These are phyloP conservation scores for Deladenus siricidicola DNA, from an alignment of 2,888 invertebrate genomes.

Conservation along the genomic window DNA sequence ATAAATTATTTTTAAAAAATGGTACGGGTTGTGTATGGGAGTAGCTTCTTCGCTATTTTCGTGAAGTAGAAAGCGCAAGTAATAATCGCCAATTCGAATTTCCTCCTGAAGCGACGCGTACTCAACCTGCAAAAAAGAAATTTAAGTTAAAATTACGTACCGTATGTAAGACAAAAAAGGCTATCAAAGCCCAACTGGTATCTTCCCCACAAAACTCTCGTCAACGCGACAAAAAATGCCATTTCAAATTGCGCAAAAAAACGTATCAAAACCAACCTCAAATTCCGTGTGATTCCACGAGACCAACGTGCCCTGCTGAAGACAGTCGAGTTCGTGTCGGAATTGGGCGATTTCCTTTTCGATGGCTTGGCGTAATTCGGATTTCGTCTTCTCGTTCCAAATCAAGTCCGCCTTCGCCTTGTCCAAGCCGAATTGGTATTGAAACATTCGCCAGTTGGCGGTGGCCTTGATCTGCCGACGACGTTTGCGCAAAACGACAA, in stretches of 20 bases:
- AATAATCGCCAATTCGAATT: constrained; percentile 96
- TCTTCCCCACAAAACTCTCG: too few species aligned
- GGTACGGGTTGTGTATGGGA: constrained; percentile 57
- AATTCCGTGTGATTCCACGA: constrained; percentile 99
- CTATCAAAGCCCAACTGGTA: too few species aligned
- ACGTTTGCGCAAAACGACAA: constrained; percentile 78
- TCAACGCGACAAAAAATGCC: too few species aligned
- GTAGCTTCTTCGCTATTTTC: constrained; percentile 63
- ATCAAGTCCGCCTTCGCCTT: constrained; percentile 91
- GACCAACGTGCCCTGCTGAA: constrained; percentile 58
- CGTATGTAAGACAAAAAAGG: too few species aligned
- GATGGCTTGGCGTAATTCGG: constrained; percentile 81
- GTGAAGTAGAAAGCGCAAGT: constrained; percentile 82
- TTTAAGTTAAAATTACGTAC: too few species aligned
- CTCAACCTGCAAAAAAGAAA: constrained; percentile 61
- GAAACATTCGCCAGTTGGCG: constrained; percentile 35
- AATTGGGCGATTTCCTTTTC: constrained; percentile 70
- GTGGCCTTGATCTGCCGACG: constrained; percentile 75
- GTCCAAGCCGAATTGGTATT: constrained; percentile 81
- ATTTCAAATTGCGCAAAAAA: constrained; percentile 1
- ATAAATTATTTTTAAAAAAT: neutral
- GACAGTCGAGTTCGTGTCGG: constrained; percentile 48
- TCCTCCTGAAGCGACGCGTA: constrained; percentile 90
- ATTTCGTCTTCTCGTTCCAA: constrained; percentile 96
- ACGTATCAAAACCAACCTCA: constrained; percentile 60